Base-by-base conservation (phyloP, 2,888 invertebrate genomes). In the Heteropelma amictum region DNA sequence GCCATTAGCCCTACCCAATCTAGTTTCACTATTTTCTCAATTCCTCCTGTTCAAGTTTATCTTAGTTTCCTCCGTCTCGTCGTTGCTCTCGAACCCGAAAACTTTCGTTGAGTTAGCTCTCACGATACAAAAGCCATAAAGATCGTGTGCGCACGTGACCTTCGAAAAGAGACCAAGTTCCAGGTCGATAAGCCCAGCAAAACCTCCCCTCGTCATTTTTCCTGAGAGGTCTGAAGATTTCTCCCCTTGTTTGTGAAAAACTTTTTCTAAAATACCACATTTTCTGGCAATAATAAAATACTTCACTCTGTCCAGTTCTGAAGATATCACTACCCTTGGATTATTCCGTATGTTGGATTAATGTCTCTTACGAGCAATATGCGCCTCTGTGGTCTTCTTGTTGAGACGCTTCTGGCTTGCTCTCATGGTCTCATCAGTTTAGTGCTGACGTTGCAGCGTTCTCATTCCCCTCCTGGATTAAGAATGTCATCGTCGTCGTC, bases 111-210 rank as follows among this genome's bases (percentile, higher is more conserved):
- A 78, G 80, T 81, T 81, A 77, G 72, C 72, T 40, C 47, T 51
- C 45, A 49, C 70, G 77, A 78, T 74, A 77, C 77, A 74, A 70
- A 65, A 17, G 35, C 74, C 71, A 69, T 80, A 79, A 81, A n/a
- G n/a, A n/a, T n/a, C n/a, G 77, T 61, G 77, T 21, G 65, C 54
- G 71, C 72, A 30, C 76, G 61, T 73, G 77, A 78, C 76, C 21
- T 40, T 21, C 51, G 54, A 75, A 60, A 61, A 76, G 56, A 17
- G 72, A 63, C 45, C 33, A 54, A 60, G 47, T 38, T 45, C 17
- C 56, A 38, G 42, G 6, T 21, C 12, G 33, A 12, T 19, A 53
- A 26, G 17, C 33, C 26, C 14, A 17, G 56, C 38, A 49, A 12
- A 56, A 35, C 14, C 19, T 7, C 8, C 23, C 38, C 53, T 35